Percentiles rank a stretch among this genome's conserved stretches.
phyloP scores from a whole-genome alignment of 2,797 vertebrate species.

The Jordanella pulchra region DNA sequence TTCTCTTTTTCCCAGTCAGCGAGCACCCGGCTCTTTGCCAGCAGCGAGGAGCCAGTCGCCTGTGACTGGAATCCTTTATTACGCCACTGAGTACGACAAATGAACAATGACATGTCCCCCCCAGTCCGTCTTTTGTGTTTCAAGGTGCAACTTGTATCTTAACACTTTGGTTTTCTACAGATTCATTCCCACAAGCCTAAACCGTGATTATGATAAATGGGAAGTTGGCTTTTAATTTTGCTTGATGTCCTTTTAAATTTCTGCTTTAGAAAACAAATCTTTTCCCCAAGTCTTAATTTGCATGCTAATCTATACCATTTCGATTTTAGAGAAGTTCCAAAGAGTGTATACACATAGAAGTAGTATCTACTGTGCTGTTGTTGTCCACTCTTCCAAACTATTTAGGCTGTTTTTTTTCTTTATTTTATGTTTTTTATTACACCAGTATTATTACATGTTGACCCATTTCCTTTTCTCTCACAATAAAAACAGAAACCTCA shows the following conservation, averaged over 20 bases:
- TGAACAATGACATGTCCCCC: constrained; percentile 49
- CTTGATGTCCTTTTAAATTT: constrained; percentile 24
- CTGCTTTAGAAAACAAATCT: background rate
- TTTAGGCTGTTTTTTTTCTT: constrained; percentile 10
- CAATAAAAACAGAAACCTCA: background rate
- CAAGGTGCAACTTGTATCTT: constrained; percentile 30
- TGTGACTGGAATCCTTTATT: constrained; percentile 66
- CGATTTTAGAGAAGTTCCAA: background rate
- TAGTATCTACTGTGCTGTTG: constrained; percentile 4
- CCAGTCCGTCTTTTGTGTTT: background rate
- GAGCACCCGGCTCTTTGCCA: constrained; percentile 33
- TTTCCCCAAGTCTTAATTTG: constrained; percentile 11
- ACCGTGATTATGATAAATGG: constrained; percentile 25
- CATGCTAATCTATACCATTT: constrained; percentile 30
- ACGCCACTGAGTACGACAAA: constrained; percentile 57
- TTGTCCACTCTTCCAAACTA: constrained; percentile 22
- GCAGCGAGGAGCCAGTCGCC: constrained; percentile 32
- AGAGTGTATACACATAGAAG: background rate
- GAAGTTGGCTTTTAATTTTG: constrained; percentile 25
- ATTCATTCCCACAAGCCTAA: background rate
- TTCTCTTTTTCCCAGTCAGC: constrained; percentile 26
- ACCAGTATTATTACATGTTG: background rate
- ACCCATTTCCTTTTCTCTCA: background rate
- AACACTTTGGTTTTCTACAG: constrained; percentile 22
- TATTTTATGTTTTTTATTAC: background rate